Base-by-base conservation (phyloP, 2,113 vertebrate species). In the Siniperca knerii region DNA sequence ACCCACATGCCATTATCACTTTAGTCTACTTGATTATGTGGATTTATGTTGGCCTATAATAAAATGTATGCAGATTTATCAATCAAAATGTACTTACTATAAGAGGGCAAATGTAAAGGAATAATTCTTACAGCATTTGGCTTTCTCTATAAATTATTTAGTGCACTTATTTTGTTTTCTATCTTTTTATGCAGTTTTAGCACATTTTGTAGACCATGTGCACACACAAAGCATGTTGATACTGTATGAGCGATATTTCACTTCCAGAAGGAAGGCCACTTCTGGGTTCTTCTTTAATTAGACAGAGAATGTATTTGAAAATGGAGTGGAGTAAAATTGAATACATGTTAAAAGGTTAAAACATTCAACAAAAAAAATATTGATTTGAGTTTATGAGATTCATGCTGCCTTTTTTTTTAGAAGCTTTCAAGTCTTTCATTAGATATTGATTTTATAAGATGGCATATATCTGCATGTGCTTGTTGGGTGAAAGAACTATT, bases 391-490 rank as follows among this genome's bases (percentile, higher is more conserved):
- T 69, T 55, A 62, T 33, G 29, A 73, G 54, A 58, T 15, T 23
- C 2, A 5, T 35, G 18, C 37, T 35, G 57, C 50, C n/a, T 73
- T 44, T 15, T 35, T 13, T 71, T 83, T 37, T n/a, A 61, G 6
- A 76, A 23, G 55, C 62, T 37, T 85, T 71, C 10, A 60, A 70
- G 29, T 40, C 57, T 79, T 82, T 87, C 50, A 60, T 85, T 74
- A 75, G 8, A 62, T 48, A 78, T 57, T 52, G 61, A 83, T 76
- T 85, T 70, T 68, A 77, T 72, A 40, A 73, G 42, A 69, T 55
- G 65, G 64, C 37, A 80, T 83, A 54, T 83, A 87, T 88, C 66
- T 87, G 72, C 35, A 75, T 84, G 48, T 79, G 68, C 55, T 75
- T 70, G 42, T 33, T 69, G 70, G 50, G 40, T 33, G 16, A 80